Evolutionary conservation across 1,140 invertebrate genomes (phyloP), one percentile per base, ranked within the genome.

Genomic region (Drosophila pachea): DNA sequence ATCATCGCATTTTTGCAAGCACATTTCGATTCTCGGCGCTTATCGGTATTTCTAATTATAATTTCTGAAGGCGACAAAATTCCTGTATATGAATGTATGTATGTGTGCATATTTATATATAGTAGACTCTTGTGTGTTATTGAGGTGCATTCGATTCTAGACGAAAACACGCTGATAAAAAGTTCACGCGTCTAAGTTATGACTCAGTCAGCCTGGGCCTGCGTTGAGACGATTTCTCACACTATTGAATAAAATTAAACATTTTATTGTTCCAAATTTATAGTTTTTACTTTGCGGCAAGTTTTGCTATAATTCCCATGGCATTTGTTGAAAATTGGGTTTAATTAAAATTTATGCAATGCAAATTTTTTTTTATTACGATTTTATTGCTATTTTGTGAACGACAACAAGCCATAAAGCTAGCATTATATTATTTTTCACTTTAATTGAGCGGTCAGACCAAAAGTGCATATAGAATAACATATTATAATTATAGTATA

Each of bases 261-360:
- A 58, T 72, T 72, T 68, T 68, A 67, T 71, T 66, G 68, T 71
- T 71, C 67, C 32, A 35, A 70, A 33, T 65, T n/a, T 47, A 1
- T 22, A 22, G 22, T 43, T 6, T 59, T 65, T 49, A 16, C 35
- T 56, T 45, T 59, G 40, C 0, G 40, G 40, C 35, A 38, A 35
- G 6, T 38, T 38, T 36, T 65, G 62, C 33, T 33, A 68, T 65
- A 68, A 62, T 68, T 72, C 69, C 58, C 69, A 68, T 72, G 69
- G 68, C 69, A 72, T 72, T 72, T 72, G 58, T 72, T 68, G 68
- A 68, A 72, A 72, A 58, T 72, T 72, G 55, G 68, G 55, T 64
- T 71, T 66, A 82, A 81, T 74, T 82, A 67, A 73, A 76, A 71
- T 74, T 74, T 74, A 56, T 61, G 64, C 63, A 77, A 81, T 81